Evolutionary conservation across 2,797 vertebrate species (phyloP).

Genomic region (Hylomyscus alleni): DNA sequence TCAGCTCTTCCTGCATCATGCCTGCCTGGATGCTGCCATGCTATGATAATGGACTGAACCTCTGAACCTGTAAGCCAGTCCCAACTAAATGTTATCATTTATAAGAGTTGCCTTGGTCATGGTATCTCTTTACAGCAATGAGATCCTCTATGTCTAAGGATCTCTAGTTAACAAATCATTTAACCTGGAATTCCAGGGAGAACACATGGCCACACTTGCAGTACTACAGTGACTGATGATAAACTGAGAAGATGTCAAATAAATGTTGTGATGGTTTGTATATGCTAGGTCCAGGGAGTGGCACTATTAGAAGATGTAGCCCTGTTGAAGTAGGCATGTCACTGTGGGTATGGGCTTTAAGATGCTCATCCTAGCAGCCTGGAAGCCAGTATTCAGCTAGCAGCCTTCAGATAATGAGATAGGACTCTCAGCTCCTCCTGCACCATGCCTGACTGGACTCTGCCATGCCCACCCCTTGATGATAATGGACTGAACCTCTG

Average conservation of each 20-base stretch:
- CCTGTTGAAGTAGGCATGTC: background rate
- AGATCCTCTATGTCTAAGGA: background rate
- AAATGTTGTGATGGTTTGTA: background rate
- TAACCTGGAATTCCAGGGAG: background rate
- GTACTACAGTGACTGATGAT: background rate
- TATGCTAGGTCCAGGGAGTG: too few species aligned
- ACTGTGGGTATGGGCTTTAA: background rate
- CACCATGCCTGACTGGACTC: too few species aligned
- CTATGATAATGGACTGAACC: too few species aligned
- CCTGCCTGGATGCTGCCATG: too few species aligned
- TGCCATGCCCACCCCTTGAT: background rate
- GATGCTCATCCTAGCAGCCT: background rate
- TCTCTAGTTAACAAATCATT: background rate
- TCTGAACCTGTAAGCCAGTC: too few species aligned
- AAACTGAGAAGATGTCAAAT: background rate
- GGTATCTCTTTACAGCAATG: too few species aligned
- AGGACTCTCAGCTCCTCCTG: too few species aligned
- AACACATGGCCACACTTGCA: background rate
- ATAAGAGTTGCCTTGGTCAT: too few species aligned
- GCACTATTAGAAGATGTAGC: too few species aligned
- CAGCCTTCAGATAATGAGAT: too few species aligned
- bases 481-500: background rate
- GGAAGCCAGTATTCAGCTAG: background rate
- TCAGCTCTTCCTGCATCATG: too few species aligned
- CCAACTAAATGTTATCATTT: too few species aligned